Evolutionary conservation across 1,140 invertebrate genomes (phyloP).

Genomic region (Leptinotarsa undecemlineata): DNA sequence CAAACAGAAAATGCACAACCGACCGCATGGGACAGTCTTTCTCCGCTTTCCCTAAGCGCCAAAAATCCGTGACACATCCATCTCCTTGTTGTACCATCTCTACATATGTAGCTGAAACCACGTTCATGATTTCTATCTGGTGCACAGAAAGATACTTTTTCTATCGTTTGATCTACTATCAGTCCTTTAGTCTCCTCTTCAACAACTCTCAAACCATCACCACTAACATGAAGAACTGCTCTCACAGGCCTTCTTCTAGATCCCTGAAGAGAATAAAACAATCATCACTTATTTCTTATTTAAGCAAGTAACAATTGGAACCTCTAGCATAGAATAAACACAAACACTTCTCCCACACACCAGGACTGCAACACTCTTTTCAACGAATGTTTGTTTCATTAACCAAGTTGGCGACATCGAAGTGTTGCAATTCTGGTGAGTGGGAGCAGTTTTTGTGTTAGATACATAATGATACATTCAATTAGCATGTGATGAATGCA

Average conservation of each 20-base stretch:
- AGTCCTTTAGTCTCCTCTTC: conserved; percentile 98
- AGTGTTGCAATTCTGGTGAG: too few relatives aligned
- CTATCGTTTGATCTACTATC: conserved; percentile 99
- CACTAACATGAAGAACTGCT: conserved; percentile 93
- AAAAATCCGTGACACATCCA: conserved; percentile 99
- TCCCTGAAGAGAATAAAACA: conserved; percentile 63
- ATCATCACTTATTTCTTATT: too few relatives aligned
- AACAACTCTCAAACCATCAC: conserved; percentile 95
- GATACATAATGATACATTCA: too few relatives aligned
- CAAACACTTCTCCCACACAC: too few relatives aligned
- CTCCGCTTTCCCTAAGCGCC: conserved; percentile 93
- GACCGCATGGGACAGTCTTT: conserved; percentile 96
- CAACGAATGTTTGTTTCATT: too few relatives aligned
- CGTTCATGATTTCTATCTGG: conserved; percentile 98
- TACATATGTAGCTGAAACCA: conserved; percentile 72
- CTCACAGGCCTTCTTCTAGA: conserved; percentile 84
- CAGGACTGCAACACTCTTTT: too few relatives aligned
- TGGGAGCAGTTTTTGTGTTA: too few relatives aligned
- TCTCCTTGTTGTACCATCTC: conserved; percentile 60
- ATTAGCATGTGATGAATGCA: too few relatives aligned
- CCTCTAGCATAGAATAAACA: too few relatives aligned
- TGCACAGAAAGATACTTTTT: conserved; percentile 99
- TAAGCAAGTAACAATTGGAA: too few relatives aligned
- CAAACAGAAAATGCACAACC: conserved; percentile 99
- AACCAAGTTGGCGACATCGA: too few relatives aligned